These are phyloP conservation scores for Drosophila paramelanica DNA, from an alignment of 2,888 invertebrate species.

Conservation along the genomic window DNA sequence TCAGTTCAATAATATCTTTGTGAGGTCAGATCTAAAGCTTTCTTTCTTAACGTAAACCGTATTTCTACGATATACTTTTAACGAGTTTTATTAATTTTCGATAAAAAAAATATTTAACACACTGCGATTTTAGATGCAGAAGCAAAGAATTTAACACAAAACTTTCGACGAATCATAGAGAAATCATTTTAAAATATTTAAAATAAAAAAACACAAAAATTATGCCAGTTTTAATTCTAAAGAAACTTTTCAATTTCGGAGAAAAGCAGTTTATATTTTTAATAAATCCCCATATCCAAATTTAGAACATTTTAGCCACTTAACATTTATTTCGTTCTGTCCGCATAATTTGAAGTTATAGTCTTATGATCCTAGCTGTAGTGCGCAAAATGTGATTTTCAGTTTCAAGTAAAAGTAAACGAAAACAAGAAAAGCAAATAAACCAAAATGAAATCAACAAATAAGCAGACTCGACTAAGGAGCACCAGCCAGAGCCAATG, in stretches of 20 bases:
- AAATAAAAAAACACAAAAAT: too few relatives aligned
- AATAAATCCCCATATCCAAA: neutral
- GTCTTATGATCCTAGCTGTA: constrained; percentile 35
- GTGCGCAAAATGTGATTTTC: constrained; percentile 46
- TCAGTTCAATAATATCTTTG: constrained; percentile 6
- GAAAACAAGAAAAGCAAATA: constrained; percentile 70
- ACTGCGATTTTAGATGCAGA: too few relatives aligned
- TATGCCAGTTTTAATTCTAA: too few relatives aligned
- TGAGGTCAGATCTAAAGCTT: neutral
- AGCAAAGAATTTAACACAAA: too few relatives aligned
- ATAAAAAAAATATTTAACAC: too few relatives aligned
- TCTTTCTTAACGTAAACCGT: neutral
- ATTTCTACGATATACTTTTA: too few relatives aligned
- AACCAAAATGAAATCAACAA: constrained; percentile 77
- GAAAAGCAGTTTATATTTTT: neutral
- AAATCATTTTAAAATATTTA: too few relatives aligned
- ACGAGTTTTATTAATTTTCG: neutral
- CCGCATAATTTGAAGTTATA: constrained; percentile 38
- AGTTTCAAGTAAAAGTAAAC: constrained; percentile 69
- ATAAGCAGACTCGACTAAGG: constrained; percentile 57
- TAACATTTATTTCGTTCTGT: constrained; percentile 33
- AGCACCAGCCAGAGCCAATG: constrained; percentile 68
- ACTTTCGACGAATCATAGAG: too few relatives aligned
- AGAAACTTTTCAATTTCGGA: neutral
- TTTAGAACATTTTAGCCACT: constrained; percentile 20